Evolutionary conservation across 2,888 invertebrate genomes (phyloP).

Genomic region (Diaphora mendica): DNA sequence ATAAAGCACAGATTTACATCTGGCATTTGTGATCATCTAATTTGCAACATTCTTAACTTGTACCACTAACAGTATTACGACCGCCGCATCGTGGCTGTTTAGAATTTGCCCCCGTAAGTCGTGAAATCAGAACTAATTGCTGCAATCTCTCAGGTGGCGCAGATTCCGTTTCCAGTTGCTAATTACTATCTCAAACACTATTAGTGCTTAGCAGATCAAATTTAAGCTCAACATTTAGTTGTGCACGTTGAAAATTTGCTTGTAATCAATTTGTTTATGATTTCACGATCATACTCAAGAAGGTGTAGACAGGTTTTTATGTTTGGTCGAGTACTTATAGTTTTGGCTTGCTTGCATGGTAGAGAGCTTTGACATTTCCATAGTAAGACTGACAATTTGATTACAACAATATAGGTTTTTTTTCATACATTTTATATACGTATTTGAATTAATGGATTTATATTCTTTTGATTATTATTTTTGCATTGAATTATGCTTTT

Average conservation of each 20-base stretch:
- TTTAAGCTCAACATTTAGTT: conserved; percentile 14
- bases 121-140: conserved; percentile 32
- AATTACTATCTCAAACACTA: conserved; percentile 35
- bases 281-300: not conserved
- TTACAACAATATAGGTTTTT: too few species aligned
- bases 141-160: conserved; percentile 29
- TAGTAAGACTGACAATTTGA: too few species aligned
- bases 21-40: too few species aligned
- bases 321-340: not conserved
- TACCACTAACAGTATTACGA: not conserved
- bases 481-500: too few species aligned
- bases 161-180: conserved; percentile 24
- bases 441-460: too few species aligned
- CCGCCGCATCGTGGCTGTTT: not conserved
- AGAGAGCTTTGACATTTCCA: not conserved
- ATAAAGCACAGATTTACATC: too few species aligned
- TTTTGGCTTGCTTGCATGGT: not conserved
- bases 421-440: too few species aligned
- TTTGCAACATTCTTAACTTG: too few species aligned
- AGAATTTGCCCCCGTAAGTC: not conserved
- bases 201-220: conserved; percentile 19
- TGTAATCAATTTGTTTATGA: not conserved
- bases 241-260: not conserved
- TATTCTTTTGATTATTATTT: too few species aligned
- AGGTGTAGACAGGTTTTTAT: not conserved